Evolutionary conservation across 2,797 vertebrate species (phyloP).

Genomic region (Coracias cyanogaster): DNA sequence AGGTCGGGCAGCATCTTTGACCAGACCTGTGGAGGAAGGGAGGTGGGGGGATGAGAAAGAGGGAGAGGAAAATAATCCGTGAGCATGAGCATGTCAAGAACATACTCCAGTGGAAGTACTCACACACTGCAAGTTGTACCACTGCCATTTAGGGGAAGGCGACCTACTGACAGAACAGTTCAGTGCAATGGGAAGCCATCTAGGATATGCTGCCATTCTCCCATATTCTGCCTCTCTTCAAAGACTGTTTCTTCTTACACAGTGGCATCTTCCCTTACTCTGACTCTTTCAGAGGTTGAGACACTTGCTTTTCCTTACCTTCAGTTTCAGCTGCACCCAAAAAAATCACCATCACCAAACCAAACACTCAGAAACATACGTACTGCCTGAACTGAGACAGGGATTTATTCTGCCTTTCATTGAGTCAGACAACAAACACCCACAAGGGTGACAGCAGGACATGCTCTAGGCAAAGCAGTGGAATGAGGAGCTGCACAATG

Average conservation of each 20-base stretch:
- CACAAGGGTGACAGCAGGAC: background rate
- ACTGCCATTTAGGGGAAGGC: background rate
- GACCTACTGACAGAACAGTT: background rate
- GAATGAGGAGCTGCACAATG: background rate
- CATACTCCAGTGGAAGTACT: background rate
- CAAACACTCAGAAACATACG: background rate
- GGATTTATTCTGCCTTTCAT: background rate
- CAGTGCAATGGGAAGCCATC: background rate
- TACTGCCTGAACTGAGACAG: background rate
- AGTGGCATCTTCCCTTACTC: background rate
- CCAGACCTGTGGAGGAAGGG: conserved; percentile 82
- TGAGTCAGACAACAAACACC: background rate
- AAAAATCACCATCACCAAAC: background rate
- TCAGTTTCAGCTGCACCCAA: background rate
- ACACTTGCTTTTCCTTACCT: background rate
- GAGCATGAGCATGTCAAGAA: background rate
- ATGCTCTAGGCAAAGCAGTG: background rate
- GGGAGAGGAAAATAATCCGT: conserved; percentile 1
- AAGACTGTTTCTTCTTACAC: background rate
- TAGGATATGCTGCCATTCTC: background rate
- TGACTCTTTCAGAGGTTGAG: background rate
- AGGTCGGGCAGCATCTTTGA: conserved; percentile 95
- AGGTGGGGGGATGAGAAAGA: background rate
- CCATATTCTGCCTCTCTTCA: background rate
- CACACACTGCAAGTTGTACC: background rate